Evolutionary conservation across 30 jellyfish, hydroid and myxozoan species (phyloP).

Genomic region (Sanderia malayensis): DNA sequence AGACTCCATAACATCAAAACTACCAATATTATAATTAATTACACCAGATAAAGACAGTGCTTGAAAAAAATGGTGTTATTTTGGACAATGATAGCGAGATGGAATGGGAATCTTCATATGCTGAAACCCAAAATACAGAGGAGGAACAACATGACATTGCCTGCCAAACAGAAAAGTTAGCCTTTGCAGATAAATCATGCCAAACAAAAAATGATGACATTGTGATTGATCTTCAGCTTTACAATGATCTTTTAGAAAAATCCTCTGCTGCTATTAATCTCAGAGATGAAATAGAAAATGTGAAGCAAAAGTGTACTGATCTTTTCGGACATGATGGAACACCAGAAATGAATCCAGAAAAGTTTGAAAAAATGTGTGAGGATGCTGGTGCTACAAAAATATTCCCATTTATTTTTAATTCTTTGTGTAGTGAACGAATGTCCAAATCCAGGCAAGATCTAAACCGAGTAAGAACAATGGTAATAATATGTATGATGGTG

Average conservation of each 20-base stretch:
- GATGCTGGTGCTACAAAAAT: slow-evolving; percentile 32
- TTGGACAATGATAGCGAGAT: background rate
- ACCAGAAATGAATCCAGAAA: slow-evolving; percentile 35
- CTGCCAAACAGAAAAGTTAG: background rate
- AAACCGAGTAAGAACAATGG: slow-evolving; percentile 26
- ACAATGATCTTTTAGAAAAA: background rate
- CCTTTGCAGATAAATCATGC: background rate
- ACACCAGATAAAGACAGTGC: background rate
- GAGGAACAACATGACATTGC: too few species aligned
- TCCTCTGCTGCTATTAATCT: background rate
- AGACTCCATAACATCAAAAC: too few species aligned
- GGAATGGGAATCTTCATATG: background rate
- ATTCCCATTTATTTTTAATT: slow-evolving; percentile 14
- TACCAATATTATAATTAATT: too few species aligned
- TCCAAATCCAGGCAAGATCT: slow-evolving; percentile 8
- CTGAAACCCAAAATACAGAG: background rate
- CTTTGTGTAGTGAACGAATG: slow-evolving; percentile 14
- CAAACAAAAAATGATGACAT: background rate
- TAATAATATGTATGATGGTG: slow-evolving; percentile 21
- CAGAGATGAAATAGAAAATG: background rate
- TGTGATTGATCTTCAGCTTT: background rate
- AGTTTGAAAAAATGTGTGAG: slow-evolving; percentile 9
- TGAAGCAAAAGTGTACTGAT: background rate
- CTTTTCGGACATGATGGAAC: background rate
- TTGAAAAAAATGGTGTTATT: background rate